Evolutionary conservation across 2,113 vertebrate species (phyloP).

Genomic region (Lepisosteus osseus): DNA sequence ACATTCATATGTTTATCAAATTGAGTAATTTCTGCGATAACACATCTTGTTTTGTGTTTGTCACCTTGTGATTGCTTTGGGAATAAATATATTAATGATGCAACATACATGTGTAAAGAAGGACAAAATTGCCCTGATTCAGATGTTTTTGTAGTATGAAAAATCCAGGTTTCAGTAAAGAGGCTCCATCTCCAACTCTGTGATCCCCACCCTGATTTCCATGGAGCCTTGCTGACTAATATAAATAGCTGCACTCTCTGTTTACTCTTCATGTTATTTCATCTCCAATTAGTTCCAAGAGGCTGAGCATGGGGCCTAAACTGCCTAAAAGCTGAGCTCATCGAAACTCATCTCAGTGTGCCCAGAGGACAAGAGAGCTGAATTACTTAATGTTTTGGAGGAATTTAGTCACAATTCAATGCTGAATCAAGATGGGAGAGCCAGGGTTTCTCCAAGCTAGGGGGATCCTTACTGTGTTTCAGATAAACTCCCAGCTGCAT

Average conservation of each 20-base stretch:
- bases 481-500: conserved; percentile 14
- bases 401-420: not conserved
- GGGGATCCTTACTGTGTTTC: not conserved
- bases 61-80: too few species aligned
- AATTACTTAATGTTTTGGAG: conserved; percentile 14
- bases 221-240: conserved; percentile 63
- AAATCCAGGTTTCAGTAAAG: conserved; percentile 66
- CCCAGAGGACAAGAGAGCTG: not conserved
- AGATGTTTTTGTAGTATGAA: not conserved
- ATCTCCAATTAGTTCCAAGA: conserved; percentile 21
- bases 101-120: too few species aligned
- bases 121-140: too few species aligned
- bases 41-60: too few species aligned
- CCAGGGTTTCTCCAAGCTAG: not conserved
- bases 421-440: not conserved
- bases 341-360: conserved; percentile 12
- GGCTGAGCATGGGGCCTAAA: conserved; percentile 11
- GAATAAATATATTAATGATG: too few species aligned
- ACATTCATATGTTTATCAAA: too few species aligned
- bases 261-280: conserved; percentile 41
- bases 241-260: conserved; percentile 56
- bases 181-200: conserved; percentile 44
- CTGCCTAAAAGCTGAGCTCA: conserved; percentile 26
- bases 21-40: too few species aligned
- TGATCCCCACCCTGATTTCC: conserved; percentile 57